phyloP scores from a whole-genome alignment of 2,797 vertebrate species.

The Alosa sapidissima region DNA sequence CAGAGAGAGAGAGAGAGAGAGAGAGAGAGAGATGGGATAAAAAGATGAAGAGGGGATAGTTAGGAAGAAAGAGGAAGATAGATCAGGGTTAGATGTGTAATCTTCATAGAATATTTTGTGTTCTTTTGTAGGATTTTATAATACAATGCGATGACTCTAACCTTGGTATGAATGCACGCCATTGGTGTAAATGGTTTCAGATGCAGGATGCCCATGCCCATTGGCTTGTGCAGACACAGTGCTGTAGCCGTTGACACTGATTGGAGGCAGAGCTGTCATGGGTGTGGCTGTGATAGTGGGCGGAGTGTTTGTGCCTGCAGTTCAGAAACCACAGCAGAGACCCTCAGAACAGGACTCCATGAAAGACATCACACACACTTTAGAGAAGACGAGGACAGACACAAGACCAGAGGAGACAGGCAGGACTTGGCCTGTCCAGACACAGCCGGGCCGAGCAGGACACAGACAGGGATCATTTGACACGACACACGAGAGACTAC shows the following conservation, averaged over 20 bases:
- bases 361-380: background rate
- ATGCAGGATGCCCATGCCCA: slow-evolving; percentile 84
- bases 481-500: too few species aligned
- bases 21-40: background rate
- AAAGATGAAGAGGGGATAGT: background rate
- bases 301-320: slow-evolving; percentile 88
- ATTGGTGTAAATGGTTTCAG: slow-evolving; percentile 87
- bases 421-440: background rate
- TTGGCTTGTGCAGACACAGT: slow-evolving; percentile 78
- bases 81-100: background rate
- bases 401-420: background rate
- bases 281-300: slow-evolving; percentile 87
- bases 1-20: background rate
- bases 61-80: background rate
- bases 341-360: background rate
- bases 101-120: background rate
- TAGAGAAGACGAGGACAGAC: too few species aligned
- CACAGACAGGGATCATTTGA: background rate
- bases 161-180: slow-evolving; percentile 90
- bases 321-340: slow-evolving; percentile 43
- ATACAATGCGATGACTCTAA: slow-evolving; percentile 52
- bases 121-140: background rate
- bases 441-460: background rate
- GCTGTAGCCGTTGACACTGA: slow-evolving; percentile 89
- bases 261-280: slow-evolving; percentile 81